Percentiles rank a stretch among this genome's conserved stretches.
Conservation (phyloP, 2,888 invertebrate genomes). For the Amiota minor region DNA sequence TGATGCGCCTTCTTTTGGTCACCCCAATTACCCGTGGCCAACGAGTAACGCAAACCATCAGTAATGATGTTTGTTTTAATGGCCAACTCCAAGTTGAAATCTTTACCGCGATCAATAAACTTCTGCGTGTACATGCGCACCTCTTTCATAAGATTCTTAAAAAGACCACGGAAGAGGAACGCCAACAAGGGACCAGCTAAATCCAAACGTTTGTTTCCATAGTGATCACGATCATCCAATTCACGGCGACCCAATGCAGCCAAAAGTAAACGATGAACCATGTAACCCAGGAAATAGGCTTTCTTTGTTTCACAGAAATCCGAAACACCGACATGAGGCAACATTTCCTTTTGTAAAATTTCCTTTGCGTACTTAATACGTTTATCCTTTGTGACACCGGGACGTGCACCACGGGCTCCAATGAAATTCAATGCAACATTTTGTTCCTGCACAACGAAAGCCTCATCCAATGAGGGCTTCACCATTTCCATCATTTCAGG, state of each 20-base stretch:
- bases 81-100: conserved; percentile 91
- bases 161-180: conserved; percentile 95
- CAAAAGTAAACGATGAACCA: conserved; percentile 96
- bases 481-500: conserved; percentile 99
- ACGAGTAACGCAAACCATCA: conserved; percentile 96
- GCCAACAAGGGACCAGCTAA: conserved; percentile 97
- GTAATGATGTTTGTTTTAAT: conserved; percentile 99
- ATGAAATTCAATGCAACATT: conserved; percentile 99
- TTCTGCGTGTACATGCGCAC: conserved; percentile 99
- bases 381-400: conserved; percentile 98
- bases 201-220: conserved; percentile 98
- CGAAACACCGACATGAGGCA: conserved; percentile 99
- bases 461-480: conserved; percentile 98
- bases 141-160: conserved; percentile 97
- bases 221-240: conserved; percentile 99
- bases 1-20: conserved; percentile 99
- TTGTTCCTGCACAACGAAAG: conserved; percentile 99
- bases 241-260: conserved; percentile 97
- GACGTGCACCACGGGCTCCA: conserved; percentile 95
- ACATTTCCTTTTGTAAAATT: conserved; percentile 99
- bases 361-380: conserved; percentile 99
- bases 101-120: conserved; percentile 98
- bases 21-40: conserved; percentile 99
- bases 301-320: conserved; percentile 99
- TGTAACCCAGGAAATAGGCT: conserved; percentile 98